Conservation (phyloP, 64 coral and sea anemone species). For the Hydrozoanthus tunicans region DNA sequence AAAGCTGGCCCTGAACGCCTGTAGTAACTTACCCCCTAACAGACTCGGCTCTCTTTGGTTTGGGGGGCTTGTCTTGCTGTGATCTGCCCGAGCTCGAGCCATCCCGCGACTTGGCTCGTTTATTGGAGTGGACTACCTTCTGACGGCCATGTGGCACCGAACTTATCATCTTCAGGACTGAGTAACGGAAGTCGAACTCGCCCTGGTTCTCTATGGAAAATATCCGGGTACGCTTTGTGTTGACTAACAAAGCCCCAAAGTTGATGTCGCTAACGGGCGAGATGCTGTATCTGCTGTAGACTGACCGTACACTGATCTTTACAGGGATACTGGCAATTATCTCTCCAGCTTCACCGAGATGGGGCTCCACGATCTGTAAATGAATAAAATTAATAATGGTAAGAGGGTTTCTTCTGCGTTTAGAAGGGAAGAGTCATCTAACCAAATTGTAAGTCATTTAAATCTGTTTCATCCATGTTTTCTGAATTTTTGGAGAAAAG, state of each 20-base stretch:
- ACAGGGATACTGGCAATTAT: slow-evolving; percentile 98
- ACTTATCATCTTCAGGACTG: slow-evolving; percentile 93
- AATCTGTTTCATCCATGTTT: too few relatives aligned
- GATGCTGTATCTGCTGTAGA: slow-evolving; percentile 88
- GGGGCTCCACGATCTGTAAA: slow-evolving; percentile 91
- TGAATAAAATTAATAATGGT: background rate
- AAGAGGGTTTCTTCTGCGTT: background rate
- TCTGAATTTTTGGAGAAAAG: too few relatives aligned
- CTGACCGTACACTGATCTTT: slow-evolving; percentile 91
- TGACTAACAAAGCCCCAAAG: slow-evolving; percentile 93
- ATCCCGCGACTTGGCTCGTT: slow-evolving; percentile 86
- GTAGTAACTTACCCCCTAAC: slow-evolving; percentile 74
- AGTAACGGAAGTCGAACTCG: slow-evolving; percentile 97
- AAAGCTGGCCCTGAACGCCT: background rate
- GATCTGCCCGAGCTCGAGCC: slow-evolving; percentile 94
- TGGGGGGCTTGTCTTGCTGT: slow-evolving; percentile 83
- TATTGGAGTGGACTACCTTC: slow-evolving; percentile 73
- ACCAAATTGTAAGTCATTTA: too few relatives aligned
- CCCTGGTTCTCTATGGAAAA: slow-evolving; percentile 94
- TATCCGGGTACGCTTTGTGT: slow-evolving; percentile 78
- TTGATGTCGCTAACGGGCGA: slow-evolving; percentile 91
- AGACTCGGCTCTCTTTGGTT: slow-evolving; percentile 93
- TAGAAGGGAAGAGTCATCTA: too few relatives aligned
- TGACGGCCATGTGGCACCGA: slow-evolving; percentile 88
- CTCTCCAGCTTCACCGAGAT: slow-evolving; percentile 88